These are phyloP conservation scores for Pseudococcus viburni DNA, from an alignment of 2,888 invertebrate genomes.

Conservation along the genomic window DNA sequence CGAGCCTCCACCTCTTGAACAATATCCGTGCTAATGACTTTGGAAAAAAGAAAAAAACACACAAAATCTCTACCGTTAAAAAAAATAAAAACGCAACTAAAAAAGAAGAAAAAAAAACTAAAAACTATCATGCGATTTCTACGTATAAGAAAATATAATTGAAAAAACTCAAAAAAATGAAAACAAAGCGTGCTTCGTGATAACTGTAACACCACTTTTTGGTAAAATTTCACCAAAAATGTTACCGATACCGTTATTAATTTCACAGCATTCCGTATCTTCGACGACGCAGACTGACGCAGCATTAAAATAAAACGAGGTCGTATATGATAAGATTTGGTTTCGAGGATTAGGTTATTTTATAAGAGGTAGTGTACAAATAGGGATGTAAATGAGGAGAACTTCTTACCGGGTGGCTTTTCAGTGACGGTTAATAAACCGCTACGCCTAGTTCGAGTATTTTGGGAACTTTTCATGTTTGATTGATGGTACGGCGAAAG, in stretches of 20 bases:
- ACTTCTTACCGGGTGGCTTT: slow-evolving; percentile 82
- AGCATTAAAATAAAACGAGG: slow-evolving; percentile 30
- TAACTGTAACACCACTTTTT: slow-evolving; percentile 66
- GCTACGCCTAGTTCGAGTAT: slow-evolving; percentile 80
- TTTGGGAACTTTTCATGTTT: slow-evolving; percentile 71
- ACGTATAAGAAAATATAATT: background rate
- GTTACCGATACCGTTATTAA: slow-evolving; percentile 32
- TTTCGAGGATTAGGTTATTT: background rate
- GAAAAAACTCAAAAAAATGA: slow-evolving; percentile 67
- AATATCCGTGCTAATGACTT: slow-evolving; percentile 90
- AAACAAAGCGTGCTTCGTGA: slow-evolving; percentile 68
- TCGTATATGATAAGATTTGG: slow-evolving; percentile 6
- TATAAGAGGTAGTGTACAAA: background rate
- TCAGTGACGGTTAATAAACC: slow-evolving; percentile 90
- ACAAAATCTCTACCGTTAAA: slow-evolving; percentile 67
- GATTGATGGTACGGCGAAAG: slow-evolving; percentile 39
- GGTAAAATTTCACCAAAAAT: slow-evolving; percentile 62
- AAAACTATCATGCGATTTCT: background rate
- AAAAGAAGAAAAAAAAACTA: slow-evolving; percentile 66
- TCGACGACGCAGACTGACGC: slow-evolving; percentile 25
- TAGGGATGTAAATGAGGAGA: background rate
- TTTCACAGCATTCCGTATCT: slow-evolving; percentile 45
- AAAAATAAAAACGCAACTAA: slow-evolving; percentile 67
- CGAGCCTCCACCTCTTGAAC: slow-evolving; percentile 91
- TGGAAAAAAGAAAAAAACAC: slow-evolving; percentile 69